A percentile compares a stretch with the other conserved stretches of the same genome.
Conservation (phyloP, 1,140 invertebrate species). For the Diorhabda sublineata region DNA sequence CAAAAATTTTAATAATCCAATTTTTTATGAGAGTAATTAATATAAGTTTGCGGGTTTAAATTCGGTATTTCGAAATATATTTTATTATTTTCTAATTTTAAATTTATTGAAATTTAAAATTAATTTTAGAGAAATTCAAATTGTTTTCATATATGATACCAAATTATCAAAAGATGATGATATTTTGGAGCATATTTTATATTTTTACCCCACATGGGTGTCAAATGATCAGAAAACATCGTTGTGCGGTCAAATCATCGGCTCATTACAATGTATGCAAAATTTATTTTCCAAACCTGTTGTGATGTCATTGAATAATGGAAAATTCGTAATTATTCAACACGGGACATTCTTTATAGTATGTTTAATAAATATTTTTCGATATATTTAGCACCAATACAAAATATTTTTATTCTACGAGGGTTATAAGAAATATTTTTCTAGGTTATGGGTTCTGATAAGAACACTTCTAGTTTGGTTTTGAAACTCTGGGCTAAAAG, state of each 20-base stretch:
- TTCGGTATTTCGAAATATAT: no score
- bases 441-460: background rate
- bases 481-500: background rate
- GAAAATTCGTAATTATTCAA: slow-evolving; percentile 76
- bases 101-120: no score
- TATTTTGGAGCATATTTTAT: slow-evolving; percentile 79
- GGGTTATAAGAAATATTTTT: background rate
- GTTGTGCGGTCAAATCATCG: slow-evolving; percentile 77
- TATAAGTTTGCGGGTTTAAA: no score
- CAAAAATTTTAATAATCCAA: no score
- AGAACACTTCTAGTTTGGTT: background rate
- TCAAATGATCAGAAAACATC: slow-evolving; percentile 74
- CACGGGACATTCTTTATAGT: slow-evolving; percentile 76
- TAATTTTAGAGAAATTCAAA: slow-evolving; percentile 73
- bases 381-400: no score
- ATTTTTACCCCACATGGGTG: slow-evolving; percentile 83
- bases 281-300: slow-evolving; percentile 67
- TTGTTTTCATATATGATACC: slow-evolving; percentile 84
- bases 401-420: no score
- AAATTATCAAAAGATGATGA: slow-evolving; percentile 75
- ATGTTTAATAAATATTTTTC: slow-evolving; percentile 38
- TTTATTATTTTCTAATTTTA: no score
- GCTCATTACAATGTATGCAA: slow-evolving; percentile 71
- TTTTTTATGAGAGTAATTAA: no score
- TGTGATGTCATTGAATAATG: slow-evolving; percentile 73